Evolutionary conservation across 1,140 invertebrate species (phyloP).

Genomic region (Drosophila subpulchrella): DNA sequence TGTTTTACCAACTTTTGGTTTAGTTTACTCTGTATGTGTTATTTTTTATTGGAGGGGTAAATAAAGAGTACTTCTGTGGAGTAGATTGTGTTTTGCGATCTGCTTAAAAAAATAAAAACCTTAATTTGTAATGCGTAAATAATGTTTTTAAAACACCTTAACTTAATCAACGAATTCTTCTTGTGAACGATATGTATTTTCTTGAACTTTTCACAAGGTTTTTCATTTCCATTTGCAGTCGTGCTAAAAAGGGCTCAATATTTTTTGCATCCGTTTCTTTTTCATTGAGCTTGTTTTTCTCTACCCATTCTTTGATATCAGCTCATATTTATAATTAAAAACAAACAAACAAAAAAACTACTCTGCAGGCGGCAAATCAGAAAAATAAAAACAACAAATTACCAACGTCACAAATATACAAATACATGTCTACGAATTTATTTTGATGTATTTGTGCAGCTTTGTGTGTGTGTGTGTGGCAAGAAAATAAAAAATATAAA

Average conservation of each 20-base stretch:
- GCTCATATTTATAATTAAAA: constrained; percentile 65
- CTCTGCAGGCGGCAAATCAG: constrained; percentile 33
- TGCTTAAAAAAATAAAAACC: constrained; percentile 11
- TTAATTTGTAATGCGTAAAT: constrained; percentile 39
- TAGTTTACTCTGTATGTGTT: constrained; percentile 7
- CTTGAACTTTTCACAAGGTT: constrained; percentile 10
- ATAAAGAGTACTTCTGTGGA: constrained; percentile 24
- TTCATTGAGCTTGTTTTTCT: constrained; percentile 11
- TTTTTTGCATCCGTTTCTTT: constrained; percentile 5
- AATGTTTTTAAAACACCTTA: constrained; percentile 4
- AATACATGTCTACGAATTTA: background rate
- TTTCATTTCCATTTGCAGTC: constrained; percentile 8
- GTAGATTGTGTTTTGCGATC: constrained; percentile 15
- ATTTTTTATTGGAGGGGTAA: constrained; percentile 1
- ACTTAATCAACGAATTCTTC: too few species aligned
- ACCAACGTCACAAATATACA: constrained; percentile 1
- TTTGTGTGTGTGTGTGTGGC: background rate
- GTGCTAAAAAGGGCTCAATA: constrained; percentile 17
- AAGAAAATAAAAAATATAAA: constrained; percentile 23
- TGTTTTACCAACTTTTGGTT: constrained; percentile 14
- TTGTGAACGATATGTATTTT: too few species aligned
- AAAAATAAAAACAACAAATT: constrained; percentile 37
- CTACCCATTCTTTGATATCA: constrained; percentile 37
- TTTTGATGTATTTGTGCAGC: constrained; percentile 10
- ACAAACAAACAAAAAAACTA: constrained; percentile 36